Evolutionary conservation across 1,140 invertebrate genomes (phyloP), one percentile per base, ranked within the genome.

Genomic region (Proctacanthus coquilletti): DNA sequence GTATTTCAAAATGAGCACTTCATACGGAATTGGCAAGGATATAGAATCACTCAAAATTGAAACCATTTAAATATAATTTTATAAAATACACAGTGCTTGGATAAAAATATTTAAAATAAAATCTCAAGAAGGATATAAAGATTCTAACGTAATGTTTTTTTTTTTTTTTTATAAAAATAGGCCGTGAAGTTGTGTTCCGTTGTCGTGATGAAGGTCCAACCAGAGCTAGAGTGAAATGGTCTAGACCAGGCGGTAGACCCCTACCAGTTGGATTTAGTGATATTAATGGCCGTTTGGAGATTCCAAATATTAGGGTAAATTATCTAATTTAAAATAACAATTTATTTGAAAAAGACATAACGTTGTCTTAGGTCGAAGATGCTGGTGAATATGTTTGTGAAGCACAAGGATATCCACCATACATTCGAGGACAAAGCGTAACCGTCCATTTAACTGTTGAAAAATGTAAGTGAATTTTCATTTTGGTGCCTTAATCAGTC

Each of bases 141-240:
- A n/a, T n/a, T n/a, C n/a, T n/a, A n/a, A n/a, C n/a, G n/a, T 25
- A 25, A 25, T 25, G 23, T 25, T 25, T 25, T 25, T 25, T 25
- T 25, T 25, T 18, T n/a, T 18, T 10, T 32, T 38, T 38, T 38
- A 42, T 25, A 25, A 21, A 38, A 25, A 25, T 25, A 88, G 86
- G 80, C 60, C 74, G 80, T 31, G 86, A 92, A 63, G 86, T 89
- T 8, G 85, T 89, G 6, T 86, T 91, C 66, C 80, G 84, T 63
- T 92, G 87, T 53, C 75, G 87, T 45, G 88, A 93, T 57, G 85
- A 92, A 65, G 81, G 88, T 38, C 68, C 69, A 0, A 52, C 72
- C 13, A 66, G 86, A 34, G 77, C 80, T 18, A 69, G 68, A 40
- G 85, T 92, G 11, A 67, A 68, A 19, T 91, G 86, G 86, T 49